Evolutionary conservation across 2,797 vertebrate genomes (phyloP), one percentile per base, ranked within the genome.

Genomic region (Protonibea diacanthus): DNA sequence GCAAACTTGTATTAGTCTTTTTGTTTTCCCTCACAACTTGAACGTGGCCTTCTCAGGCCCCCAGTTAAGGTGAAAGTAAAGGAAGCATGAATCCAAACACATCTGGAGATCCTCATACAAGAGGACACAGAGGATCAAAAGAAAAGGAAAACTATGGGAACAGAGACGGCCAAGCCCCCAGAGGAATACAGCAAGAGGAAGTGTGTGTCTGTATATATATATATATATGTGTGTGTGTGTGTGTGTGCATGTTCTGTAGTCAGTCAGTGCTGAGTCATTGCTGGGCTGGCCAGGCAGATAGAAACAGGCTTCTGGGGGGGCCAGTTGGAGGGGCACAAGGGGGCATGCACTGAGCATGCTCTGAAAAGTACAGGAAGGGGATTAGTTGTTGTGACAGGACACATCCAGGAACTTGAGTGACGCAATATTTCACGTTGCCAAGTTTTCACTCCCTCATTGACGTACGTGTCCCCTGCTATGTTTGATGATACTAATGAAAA

Each of bases 211-310:
- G 49, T 70, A 14, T 71, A n/a, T 74, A 23, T 74, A 29, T 76
- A 58, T 45, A 29, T 29, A 7, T 27, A 27, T 51, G 21, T 57
- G 69, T 52, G 47, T 49, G 14, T 49, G 52, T 40, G 48, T 59
- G 45, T 33, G 44, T 23, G 60, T 79, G 68, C 42, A 61, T 88
- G 83, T 88, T 88, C 73, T 89, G 87, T 52, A 91, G 84, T 80
- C 62, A 85, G 80, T 85, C 86, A 84, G 38, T 96, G 97, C 97
- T 98, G 97, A 98, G 96, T 98, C 97, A 98, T 86, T 8, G 83
- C 81, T 96, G 92, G 96, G 95, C 96, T 97, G 97, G 95, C 80
- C 89, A 91, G 27, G 78, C 96, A 94, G 97, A 98, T 98, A 98
- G 96, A 97, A 94, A 90, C 81, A 74, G 70, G 60, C 71, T 74